phyloP scores from a whole-genome alignment of 1,140 invertebrate species.

The Pseudomyrmex concolor region DNA sequence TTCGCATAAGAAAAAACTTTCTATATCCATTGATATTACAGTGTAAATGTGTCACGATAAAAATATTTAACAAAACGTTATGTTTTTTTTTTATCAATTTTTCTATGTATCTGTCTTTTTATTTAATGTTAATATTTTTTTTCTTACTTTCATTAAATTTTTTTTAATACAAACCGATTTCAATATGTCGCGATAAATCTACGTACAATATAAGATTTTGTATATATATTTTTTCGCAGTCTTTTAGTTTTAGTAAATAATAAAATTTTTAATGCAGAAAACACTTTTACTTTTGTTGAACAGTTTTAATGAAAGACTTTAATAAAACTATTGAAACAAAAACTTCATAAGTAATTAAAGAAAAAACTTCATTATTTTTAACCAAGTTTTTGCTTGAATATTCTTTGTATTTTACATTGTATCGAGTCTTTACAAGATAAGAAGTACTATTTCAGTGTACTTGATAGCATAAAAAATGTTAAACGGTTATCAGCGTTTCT shows the following conservation, averaged over 20 bases:
- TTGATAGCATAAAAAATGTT: constrained; percentile 62
- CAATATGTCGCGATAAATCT: neutral
- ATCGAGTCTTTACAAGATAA: constrained; percentile 43
- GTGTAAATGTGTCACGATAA: constrained; percentile 27
- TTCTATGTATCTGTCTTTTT: neutral
- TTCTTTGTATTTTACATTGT: constrained; percentile 31
- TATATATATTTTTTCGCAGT: too few species aligned
- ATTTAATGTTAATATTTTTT: neutral
- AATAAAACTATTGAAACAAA: neutral
- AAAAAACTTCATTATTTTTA: neutral
- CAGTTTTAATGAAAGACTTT: neutral
- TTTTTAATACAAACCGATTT: neutral
- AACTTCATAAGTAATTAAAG: too few species aligned
- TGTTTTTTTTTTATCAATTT: neutral
- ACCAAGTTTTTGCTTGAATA: constrained; percentile 28
- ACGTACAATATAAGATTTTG: too few species aligned
- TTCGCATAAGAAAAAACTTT: constrained; percentile 58
- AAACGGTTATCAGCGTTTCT: constrained; percentile 63
- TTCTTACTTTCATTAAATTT: neutral
- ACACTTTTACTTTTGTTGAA: too few species aligned
- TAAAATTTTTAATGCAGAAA: too few species aligned
- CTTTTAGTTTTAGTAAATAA: neutral
- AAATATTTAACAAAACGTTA: too few species aligned
- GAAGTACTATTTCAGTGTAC: constrained; percentile 64
- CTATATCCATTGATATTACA: constrained; percentile 13